Evolutionary conservation across 2,888 invertebrate species (phyloP), one percentile per base, ranked within the genome.

Genomic region (Ophion ellenae): DNA sequence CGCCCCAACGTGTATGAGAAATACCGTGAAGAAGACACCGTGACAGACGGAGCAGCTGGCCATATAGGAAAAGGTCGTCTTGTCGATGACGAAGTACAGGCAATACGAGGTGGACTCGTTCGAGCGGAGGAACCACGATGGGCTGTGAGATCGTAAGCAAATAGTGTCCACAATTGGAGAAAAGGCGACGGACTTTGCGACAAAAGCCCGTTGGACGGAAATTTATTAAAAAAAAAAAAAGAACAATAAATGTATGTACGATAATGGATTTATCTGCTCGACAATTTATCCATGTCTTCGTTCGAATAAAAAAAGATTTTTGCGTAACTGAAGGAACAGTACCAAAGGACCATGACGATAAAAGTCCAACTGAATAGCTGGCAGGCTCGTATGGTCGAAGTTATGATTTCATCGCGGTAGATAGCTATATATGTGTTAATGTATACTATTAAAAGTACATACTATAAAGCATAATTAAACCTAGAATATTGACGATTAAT

Each of bases 21-120:
- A 83, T 7, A 87, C 86, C 40, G 84, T 70, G 84, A 88, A 86
- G 47, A 88, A 83, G 2, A 66, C 66, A 57, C 87, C 88, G 63
- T 88, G 84, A 70, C 75, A 78, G 20, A 66, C 84, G 2, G 78
- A 78, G 45, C 86, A 86, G 2, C 81, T 81, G 28, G 87, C 87
- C 10, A 84, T 64, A 14, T 76, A 83, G 10, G 83, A 81, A 61
- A 87, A 28, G 1, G 80, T 74, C 9, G 59, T 59, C 76, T 85
- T 86, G 40, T 86, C 86, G 47, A 83, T 73, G 11, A 78, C 36
- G 36, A 83, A 87, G 36, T 80, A 74, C 20, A 84, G 40, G 85
- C 73, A 85, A 63, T 85, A 86, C 10, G 67, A 17, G 10, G 76
- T 59, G 3, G 75, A 63, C 40, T 70, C 57, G 47, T 87, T 86